phyloP scores from a whole-genome alignment of 2,888 invertebrate species.

The Brassicogethes aeneus region DNA sequence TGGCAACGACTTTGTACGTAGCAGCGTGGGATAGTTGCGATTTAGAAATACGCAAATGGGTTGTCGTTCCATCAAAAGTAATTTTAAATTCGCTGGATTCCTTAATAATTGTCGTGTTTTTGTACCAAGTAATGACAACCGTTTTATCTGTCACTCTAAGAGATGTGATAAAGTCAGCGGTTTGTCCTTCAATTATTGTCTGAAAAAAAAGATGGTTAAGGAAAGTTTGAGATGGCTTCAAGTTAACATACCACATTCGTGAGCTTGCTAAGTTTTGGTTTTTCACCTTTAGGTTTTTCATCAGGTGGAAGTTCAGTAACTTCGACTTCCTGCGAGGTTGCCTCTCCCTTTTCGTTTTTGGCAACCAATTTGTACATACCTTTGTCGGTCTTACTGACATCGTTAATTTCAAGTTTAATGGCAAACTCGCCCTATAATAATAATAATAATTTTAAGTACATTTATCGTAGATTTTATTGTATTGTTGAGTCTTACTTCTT shows the following conservation, averaged over 20 bases:
- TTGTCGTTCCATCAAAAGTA: constrained; percentile 75
- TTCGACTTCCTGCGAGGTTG: constrained; percentile 79
- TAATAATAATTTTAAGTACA: constrained; percentile 1
- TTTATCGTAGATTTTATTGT: not conserved
- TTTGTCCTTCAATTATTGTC: constrained; percentile 62
- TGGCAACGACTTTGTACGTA: constrained; percentile 76
- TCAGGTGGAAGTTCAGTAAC: constrained; percentile 73
- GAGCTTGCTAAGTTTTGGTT: constrained; percentile 71
- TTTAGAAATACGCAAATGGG: constrained; percentile 67
- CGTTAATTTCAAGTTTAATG: constrained; percentile 82
- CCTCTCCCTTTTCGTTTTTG: constrained; percentile 89
- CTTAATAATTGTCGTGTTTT: constrained; percentile 66
- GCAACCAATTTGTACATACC: constrained; percentile 86
- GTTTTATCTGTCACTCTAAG: constrained; percentile 70
- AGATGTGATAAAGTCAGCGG: constrained; percentile 68
- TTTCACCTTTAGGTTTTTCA: constrained; percentile 66
- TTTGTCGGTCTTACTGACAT: constrained; percentile 71
- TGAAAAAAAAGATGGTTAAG: constrained; percentile 31
- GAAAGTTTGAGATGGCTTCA: not conserved
- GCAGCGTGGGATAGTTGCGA: constrained; percentile 68
- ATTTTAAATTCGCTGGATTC: constrained; percentile 70
- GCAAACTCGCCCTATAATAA: constrained; percentile 71
- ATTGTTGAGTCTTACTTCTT: constrained; percentile 50
- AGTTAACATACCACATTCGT: constrained; percentile 57
- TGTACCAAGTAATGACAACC: constrained; percentile 78